These are phyloP conservation scores for Pachyramphus minor DNA, from an alignment of 2,113 vertebrate species.

Conservation along the genomic window DNA sequence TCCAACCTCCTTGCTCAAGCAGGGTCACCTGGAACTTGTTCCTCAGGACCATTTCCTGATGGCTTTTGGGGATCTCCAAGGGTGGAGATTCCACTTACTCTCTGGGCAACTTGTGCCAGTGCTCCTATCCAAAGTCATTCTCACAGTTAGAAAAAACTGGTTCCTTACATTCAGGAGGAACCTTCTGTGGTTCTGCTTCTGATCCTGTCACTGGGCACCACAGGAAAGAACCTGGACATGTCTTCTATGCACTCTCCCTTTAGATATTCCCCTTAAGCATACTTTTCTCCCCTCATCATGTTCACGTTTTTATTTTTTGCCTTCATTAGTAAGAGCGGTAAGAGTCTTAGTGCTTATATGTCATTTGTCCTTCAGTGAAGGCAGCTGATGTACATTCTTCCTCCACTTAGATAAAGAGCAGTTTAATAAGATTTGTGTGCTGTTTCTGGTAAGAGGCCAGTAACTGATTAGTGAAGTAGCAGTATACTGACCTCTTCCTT, in stretches of 20 bases:
- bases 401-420: neutral
- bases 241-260: neutral
- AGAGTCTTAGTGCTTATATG: neutral
- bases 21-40: neutral
- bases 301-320: neutral
- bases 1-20: neutral
- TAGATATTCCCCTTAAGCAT: fast-evolving
- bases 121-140: neutral
- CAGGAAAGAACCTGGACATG: neutral
- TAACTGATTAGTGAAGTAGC: neutral
- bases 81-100: neutral
- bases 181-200: neutral
- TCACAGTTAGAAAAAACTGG: neutral
- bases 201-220: neutral
- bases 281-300: neutral
- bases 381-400: neutral
- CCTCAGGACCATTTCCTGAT: neutral
- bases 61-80: neutral
- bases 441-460: slow-evolving; percentile 48
- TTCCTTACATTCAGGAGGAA: neutral
- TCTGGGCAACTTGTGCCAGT: neutral
- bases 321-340: neutral
- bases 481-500: neutral
- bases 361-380: neutral
- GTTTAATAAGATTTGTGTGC: slow-evolving; percentile 52